Percentiles rank a stretch among this genome's conserved stretches.
phyloP scores from a whole-genome alignment of 2,113 vertebrate species.

The Dicrurus megarhynchus region DNA sequence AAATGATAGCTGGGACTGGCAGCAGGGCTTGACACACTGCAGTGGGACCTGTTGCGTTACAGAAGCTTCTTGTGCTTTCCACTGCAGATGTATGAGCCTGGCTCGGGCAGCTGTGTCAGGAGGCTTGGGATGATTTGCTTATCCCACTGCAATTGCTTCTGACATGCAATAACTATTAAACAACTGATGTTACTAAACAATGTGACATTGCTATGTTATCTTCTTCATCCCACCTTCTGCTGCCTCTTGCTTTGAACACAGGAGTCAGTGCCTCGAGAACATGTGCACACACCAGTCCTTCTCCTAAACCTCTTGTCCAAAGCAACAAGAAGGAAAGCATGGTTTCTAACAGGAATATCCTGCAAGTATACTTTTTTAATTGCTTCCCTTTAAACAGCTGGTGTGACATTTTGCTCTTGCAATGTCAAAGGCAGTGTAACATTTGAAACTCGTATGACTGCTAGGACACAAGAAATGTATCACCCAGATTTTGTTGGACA shows the following conservation, averaged over 20 bases:
- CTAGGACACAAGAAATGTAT: not conserved
- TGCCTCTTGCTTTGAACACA: not conserved
- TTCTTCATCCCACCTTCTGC: not conserved
- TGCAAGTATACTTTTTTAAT: not conserved
- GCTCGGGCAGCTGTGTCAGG: not conserved
- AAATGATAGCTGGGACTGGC: not conserved
- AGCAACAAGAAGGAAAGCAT: not conserved
- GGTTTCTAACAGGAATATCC: not conserved
- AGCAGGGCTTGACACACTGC: not conserved
- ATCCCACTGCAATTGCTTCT: not conserved
- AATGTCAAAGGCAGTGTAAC: not conserved
- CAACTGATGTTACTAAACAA: not conserved
- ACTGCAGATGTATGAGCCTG: fast-evolving
- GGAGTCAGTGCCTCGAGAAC: not conserved
- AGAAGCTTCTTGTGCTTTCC: not conserved
- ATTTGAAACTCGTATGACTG: not conserved
- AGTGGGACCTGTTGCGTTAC: fast-evolving
- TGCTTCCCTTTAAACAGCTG: not conserved
- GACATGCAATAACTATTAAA: not conserved
- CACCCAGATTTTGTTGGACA: not conserved
- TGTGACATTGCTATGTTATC: not conserved
- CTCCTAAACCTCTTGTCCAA: not conserved
- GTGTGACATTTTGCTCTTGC: not conserved
- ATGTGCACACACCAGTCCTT: not conserved
- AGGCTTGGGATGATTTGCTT: not conserved